Conservation (phyloP, 2,113 vertebrate species). For the Pithys albifrons region DNA sequence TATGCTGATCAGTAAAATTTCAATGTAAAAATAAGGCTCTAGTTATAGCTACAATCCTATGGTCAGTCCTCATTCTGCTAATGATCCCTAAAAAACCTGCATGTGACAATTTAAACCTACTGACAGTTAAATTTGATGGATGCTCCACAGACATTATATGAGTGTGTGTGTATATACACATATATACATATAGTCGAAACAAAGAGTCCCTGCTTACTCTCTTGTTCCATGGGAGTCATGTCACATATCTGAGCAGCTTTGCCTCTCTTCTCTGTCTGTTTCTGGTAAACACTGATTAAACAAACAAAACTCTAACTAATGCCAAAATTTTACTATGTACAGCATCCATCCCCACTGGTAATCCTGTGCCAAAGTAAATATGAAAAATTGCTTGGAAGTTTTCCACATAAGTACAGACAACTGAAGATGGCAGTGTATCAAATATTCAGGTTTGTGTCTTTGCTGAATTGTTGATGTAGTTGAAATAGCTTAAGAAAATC, state of each 20-base stretch:
- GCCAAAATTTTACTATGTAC: background rate
- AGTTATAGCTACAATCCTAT: background rate
- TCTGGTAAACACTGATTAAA: background rate
- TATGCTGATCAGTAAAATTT: background rate
- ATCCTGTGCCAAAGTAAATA: background rate
- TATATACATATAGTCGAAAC: background rate
- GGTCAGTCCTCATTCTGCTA: background rate
- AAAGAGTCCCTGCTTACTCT: background rate
- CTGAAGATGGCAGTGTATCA: background rate
- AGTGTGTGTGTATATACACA: accelerated
- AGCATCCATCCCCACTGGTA: background rate
- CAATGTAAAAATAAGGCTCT: background rate
- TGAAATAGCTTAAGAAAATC: background rate
- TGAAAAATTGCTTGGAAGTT: background rate
- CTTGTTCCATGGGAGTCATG: background rate
- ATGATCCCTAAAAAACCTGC: background rate
- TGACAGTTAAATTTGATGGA: background rate
- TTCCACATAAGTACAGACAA: background rate
- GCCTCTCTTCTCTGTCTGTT: background rate
- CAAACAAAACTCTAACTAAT: background rate
- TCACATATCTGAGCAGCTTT: background rate
- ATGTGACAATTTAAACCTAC: background rate
- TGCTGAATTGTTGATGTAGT: background rate
- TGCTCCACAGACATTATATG: background rate
- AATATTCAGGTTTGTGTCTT: background rate